Evolutionary conservation across 2,888 invertebrate genomes (phyloP).

Genomic region (Stenurella melanura): DNA sequence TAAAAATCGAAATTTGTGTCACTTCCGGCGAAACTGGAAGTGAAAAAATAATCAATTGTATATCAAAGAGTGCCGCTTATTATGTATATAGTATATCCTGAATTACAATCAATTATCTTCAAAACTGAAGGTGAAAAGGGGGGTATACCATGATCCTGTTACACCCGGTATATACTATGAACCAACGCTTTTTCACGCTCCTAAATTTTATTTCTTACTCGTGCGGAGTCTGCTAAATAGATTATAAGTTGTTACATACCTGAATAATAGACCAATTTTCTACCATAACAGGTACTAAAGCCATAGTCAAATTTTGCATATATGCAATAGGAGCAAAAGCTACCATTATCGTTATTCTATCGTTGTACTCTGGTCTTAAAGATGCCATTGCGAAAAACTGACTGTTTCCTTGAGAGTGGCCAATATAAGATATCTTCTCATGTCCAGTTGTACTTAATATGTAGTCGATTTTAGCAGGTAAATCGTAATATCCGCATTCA

Average conservation of each 20-base stretch:
- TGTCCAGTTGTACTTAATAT: slow-evolving; percentile 14
- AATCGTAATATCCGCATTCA: slow-evolving; percentile 21
- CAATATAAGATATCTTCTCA: slow-evolving; percentile 79
- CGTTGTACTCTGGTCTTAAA: slow-evolving; percentile 77
- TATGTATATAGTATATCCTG: no score
- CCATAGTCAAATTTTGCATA: slow-evolving; percentile 28
- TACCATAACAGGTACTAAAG: neutral
- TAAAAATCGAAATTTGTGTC: no score
- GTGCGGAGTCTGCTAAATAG: no score
- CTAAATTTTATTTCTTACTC: neutral
- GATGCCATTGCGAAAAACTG: slow-evolving; percentile 79
- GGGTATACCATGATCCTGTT: no score
- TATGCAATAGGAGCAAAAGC: slow-evolving; percentile 81
- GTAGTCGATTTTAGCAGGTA: slow-evolving; percentile 27
- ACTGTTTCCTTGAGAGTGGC: slow-evolving; percentile 80
- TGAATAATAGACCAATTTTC: neutral
- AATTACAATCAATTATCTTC: no score
- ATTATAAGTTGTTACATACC: neutral
- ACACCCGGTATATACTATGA: no score
- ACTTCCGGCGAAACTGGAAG: no score
- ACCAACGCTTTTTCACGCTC: no score
- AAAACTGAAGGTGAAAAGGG: no score
- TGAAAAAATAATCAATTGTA: no score
- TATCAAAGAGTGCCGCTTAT: no score
- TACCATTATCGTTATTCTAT: slow-evolving; percentile 79